Percentiles rank a stretch among this genome's conserved stretches.
These are phyloP conservation scores for Serranochromis macrocephalus DNA, from an alignment of 2,113 vertebrate genomes.

Conservation along the genomic window DNA sequence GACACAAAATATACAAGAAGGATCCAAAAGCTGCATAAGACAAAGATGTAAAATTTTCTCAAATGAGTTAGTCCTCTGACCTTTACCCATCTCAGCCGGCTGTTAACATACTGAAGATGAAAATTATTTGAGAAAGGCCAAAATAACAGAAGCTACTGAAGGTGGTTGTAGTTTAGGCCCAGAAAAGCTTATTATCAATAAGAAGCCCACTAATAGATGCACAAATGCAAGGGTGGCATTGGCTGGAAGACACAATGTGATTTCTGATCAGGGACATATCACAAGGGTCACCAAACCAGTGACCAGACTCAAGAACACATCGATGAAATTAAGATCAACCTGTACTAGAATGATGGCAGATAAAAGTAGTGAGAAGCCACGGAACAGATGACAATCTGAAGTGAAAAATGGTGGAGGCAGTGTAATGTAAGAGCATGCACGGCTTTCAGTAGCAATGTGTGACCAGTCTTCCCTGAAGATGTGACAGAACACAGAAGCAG, in stretches of 20 bases:
- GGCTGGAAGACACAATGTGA: neutral
- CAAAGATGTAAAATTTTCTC: neutral
- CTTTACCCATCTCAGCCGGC: neutral
- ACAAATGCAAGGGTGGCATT: neutral
- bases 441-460: neutral
- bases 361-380: neutral
- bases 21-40: neutral
- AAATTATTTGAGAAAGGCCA: neutral
- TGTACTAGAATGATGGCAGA: neutral
- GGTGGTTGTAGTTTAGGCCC: neutral
- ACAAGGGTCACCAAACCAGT: neutral
- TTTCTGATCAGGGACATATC: neutral
- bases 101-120: neutral
- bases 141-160: neutral
- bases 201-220: neutral
- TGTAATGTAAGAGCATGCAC: neutral
- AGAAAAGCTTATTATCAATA: neutral
- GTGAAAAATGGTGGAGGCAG: neutral
- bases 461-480: neutral
- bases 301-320: neutral
- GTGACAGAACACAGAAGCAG: neutral
- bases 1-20: neutral
- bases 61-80: neutral
- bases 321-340: neutral
- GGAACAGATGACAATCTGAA: neutral